phyloP scores from a whole-genome alignment of 1,140 invertebrate genomes.

The Aradophagus sp. region DNA sequence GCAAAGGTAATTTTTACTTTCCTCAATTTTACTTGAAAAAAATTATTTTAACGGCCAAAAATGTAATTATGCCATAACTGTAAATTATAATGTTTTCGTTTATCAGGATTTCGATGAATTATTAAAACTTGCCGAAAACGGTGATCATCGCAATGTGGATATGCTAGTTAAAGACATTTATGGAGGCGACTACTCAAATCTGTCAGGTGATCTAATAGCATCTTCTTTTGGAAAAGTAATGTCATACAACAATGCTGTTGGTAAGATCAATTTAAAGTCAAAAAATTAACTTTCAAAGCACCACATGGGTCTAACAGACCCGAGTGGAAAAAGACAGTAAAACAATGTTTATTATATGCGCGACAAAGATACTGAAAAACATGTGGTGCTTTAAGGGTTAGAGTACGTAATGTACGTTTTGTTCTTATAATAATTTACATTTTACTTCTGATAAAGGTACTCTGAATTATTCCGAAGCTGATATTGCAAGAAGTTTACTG shows the following conservation, averaged over 20 bases:
- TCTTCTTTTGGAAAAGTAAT: slow-evolving; percentile 85
- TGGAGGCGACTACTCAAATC: slow-evolving; percentile 79
- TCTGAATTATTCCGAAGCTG: slow-evolving; percentile 76
- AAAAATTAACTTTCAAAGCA: too few relatives aligned
- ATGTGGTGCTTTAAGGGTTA: too few relatives aligned
- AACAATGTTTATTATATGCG: neutral
- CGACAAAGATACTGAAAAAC: too few relatives aligned
- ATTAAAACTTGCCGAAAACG: slow-evolving; percentile 81
- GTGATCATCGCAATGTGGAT: slow-evolving; percentile 84
- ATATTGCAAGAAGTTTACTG: slow-evolving; percentile 83
- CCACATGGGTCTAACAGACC: too few relatives aligned
- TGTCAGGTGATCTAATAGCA: slow-evolving; percentile 83
- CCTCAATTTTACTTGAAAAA: too few relatives aligned
- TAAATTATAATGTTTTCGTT: neutral
- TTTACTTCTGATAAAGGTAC: slow-evolving; percentile 32
- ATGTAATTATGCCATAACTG: neutral
- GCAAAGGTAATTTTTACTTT: slow-evolving; percentile 80
- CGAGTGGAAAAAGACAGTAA: too few relatives aligned
- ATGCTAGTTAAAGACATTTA: slow-evolving; percentile 87
- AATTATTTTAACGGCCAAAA: slow-evolving; percentile 12
- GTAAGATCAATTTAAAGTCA: slow-evolving; percentile 23
- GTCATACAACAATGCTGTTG: slow-evolving; percentile 64
- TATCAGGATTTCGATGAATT: slow-evolving; percentile 82
- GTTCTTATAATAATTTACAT: neutral
- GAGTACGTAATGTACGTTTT: too few relatives aligned